Conservation (phyloP, 2,888 invertebrate genomes). For the Eupithecia insigniata region DNA sequence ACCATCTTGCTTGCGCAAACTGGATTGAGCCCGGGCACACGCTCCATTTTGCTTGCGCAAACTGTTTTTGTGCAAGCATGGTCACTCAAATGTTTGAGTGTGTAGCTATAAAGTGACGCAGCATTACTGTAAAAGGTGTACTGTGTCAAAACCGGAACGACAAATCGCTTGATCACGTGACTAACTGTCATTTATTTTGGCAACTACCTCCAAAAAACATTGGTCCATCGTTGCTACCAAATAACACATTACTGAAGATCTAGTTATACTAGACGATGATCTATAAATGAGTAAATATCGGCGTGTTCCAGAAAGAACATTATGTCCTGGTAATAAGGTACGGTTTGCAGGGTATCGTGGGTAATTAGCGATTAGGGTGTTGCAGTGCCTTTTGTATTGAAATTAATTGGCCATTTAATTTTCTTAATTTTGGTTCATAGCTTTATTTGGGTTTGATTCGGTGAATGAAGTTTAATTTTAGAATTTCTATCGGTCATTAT, state of each 20-base stretch:
- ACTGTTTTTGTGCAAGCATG: no score
- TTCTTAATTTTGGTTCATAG: constrained; percentile 51
- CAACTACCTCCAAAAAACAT: constrained; percentile 45
- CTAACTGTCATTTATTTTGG: constrained; percentile 70
- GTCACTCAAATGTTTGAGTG: no score
- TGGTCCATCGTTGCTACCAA: constrained; percentile 30
- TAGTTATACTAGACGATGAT: constrained; percentile 47
- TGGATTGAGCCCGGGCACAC: no score
- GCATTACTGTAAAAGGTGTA: constrained; percentile 2
- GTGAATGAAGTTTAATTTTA: constrained; percentile 23
- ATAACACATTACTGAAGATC: constrained; percentile 41
- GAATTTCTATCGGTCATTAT: neutral
- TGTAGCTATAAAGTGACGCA: no score
- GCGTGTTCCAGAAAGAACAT: constrained; percentile 44
- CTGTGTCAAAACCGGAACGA: constrained; percentile 65
- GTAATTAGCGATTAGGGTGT: constrained; percentile 54
- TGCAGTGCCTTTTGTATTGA: constrained; percentile 59
- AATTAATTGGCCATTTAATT: constrained; percentile 59
- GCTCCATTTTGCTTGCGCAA: no score
- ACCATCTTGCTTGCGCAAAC: no score
- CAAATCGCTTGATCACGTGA: constrained; percentile 80
- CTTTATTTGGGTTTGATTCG: constrained; percentile 50
- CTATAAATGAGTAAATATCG: constrained; percentile 51
- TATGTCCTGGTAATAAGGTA: constrained; percentile 41
- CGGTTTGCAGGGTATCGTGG: constrained; percentile 33